Evolutionary conservation across 1,140 invertebrate genomes (phyloP).

Genomic region (Eufriesea mexicana): DNA sequence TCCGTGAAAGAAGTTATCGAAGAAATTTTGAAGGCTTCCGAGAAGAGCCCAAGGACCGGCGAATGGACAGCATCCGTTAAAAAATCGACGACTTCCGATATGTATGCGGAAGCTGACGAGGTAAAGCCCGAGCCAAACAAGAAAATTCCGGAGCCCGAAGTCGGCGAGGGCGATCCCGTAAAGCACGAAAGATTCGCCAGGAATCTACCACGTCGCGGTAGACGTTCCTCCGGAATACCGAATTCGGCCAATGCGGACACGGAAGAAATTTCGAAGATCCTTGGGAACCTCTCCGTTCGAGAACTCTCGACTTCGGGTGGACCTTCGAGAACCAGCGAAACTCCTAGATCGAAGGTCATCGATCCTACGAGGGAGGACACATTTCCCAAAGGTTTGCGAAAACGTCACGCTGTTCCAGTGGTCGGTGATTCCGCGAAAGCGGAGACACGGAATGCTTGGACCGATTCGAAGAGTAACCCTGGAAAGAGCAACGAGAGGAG

Average conservation of each 20-base stretch:
- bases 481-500: accelerated
- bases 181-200: neutral
- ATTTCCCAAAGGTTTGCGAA: neutral
- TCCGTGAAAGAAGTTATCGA: neutral
- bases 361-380: no score
- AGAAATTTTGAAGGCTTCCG: neutral
- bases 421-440: no score
- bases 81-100: neutral
- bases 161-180: neutral
- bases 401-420: neutral
- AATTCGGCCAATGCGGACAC: neutral
- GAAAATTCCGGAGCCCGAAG: no score
- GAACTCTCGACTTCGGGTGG: accelerated
- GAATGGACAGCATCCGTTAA: neutral
- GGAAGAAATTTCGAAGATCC: constrained; percentile 6
- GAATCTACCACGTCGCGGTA: neutral
- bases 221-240: neutral
- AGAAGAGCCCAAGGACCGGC: neutral
- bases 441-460: no score
- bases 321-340: no score
- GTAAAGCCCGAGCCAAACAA: neutral
- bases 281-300: neutral
- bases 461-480: no score
- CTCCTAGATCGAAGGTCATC: no score
- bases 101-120: no score